phyloP scores from a whole-genome alignment of 2,888 invertebrate species.

The Stegophylla sp. region DNA sequence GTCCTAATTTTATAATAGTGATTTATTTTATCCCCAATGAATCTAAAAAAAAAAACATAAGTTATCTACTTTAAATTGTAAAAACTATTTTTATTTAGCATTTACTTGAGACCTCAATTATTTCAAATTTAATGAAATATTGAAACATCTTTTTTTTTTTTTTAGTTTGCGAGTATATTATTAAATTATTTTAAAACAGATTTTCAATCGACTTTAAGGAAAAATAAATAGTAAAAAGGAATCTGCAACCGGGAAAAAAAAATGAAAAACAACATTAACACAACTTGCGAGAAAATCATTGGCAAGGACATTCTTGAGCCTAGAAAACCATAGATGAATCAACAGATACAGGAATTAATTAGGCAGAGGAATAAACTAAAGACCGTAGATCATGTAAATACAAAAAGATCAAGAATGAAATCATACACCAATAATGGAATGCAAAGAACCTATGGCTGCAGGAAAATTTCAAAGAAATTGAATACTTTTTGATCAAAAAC shows the following conservation, averaged over 20 bases:
- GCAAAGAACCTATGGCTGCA: conserved; percentile 8
- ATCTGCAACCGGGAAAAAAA: background rate
- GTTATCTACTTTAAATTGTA: too few species aligned
- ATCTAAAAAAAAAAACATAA: too few species aligned
- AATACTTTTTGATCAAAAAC: conserved; percentile 6
- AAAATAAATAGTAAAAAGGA: conserved; percentile 22
- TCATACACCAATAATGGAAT: too few species aligned
- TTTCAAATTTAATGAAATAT: too few species aligned
- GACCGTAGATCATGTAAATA: conserved; percentile 4
- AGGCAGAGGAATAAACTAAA: conserved; percentile 9
- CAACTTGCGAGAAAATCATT: conserved; percentile 12
- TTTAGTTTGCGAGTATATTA: too few species aligned
- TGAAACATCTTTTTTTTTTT: too few species aligned
- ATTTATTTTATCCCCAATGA: too few species aligned
- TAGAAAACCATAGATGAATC: conserved; percentile 26
- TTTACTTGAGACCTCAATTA: too few species aligned
- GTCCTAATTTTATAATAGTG: too few species aligned
- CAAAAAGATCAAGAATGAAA: background rate
- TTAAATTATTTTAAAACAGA: too few species aligned
- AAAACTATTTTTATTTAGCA: too few species aligned
- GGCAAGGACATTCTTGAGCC: conserved; percentile 25
- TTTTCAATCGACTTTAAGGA: conserved; percentile 22
- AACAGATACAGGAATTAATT: conserved; percentile 1
- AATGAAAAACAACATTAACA: background rate
- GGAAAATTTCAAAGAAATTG: conserved; percentile 22